phyloP scores from a whole-genome alignment of 2,113 vertebrate genomes.

The Oreotrochilus melanogaster region DNA sequence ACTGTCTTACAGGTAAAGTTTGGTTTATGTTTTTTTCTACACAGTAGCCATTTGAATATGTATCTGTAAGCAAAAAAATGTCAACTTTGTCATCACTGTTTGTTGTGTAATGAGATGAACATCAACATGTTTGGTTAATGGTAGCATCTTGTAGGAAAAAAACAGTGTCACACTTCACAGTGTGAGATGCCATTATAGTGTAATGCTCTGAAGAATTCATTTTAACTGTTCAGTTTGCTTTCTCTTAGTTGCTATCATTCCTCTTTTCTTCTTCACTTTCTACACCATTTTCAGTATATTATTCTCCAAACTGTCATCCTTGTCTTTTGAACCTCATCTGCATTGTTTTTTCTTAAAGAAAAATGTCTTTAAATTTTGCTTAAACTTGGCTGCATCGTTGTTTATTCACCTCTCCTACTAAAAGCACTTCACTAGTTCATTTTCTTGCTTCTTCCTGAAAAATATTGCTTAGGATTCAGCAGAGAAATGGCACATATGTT shows the following conservation, averaged over 20 bases:
- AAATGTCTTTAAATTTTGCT: not conserved
- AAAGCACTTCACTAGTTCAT: not conserved
- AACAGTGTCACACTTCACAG: not conserved
- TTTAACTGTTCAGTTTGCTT: not conserved
- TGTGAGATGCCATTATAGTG: not conserved
- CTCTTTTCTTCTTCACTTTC: not conserved
- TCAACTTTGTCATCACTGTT: not conserved
- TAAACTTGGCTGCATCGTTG: not conserved
- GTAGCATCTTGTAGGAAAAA: not conserved
- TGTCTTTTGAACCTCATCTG: not conserved
- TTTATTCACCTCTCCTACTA: not conserved
- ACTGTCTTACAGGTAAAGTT: not conserved
- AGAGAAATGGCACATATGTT: not conserved
- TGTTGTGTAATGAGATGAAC: not conserved
- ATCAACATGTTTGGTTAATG: not conserved
- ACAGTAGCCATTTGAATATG: not conserved
- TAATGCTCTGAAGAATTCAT: not conserved
- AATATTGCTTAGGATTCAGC: not conserved
- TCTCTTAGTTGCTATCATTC: not conserved
- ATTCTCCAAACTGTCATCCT: not conserved
- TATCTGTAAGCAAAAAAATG: not conserved
- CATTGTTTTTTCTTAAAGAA: not conserved
- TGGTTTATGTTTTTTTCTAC: not conserved
- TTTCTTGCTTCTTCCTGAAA: not conserved
- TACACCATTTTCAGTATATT: not conserved